A percentile compares a stretch with the other conserved stretches of the same genome.
phyloP scores from a whole-genome alignment of 2,797 vertebrate genomes.

The Sebastes miniatus region DNA sequence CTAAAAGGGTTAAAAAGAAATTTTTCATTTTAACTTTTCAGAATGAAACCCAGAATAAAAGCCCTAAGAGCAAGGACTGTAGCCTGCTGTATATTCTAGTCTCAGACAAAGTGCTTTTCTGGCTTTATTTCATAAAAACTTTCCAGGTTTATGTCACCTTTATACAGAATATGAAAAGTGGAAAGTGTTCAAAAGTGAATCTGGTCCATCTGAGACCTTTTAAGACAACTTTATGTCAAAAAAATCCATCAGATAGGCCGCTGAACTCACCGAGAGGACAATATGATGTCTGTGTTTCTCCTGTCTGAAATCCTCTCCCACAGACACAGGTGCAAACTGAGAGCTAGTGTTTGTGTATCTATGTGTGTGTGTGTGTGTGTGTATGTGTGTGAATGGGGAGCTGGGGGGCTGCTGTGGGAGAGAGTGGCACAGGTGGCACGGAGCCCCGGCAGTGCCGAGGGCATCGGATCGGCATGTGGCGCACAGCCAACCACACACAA shows the following conservation, averaged over 20 bases:
- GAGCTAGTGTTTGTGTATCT: constrained; percentile 38
- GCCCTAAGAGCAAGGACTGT: background rate
- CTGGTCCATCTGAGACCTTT: constrained; percentile 16
- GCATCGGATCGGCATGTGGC: constrained; percentile 83
- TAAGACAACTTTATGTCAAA: constrained; percentile 21
- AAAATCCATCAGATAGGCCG: constrained; percentile 27
- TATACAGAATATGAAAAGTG: background rate
- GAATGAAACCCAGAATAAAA: background rate
- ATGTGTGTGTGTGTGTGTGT: constrained; percentile 14
- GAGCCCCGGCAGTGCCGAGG: constrained; percentile 72
- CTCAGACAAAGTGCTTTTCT: background rate
- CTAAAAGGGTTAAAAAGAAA: background rate
- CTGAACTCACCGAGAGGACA: constrained; percentile 55
- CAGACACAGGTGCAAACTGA: constrained; percentile 71
- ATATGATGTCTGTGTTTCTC: constrained; percentile 44
- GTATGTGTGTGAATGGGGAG: constrained; percentile 10
- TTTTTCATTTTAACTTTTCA: background rate
- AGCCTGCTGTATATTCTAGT: background rate
- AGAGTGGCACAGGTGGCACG: constrained; percentile 83
- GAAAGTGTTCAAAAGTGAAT: background rate
- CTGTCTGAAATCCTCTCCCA: constrained; percentile 29
- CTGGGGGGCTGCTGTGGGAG: constrained; percentile 60
- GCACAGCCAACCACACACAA: constrained; percentile 78
- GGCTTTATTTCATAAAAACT: background rate
- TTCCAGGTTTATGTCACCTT: background rate